Conservation (phyloP, 2,113 vertebrate genomes). For the Protobothrops flavoviridis region DNA sequence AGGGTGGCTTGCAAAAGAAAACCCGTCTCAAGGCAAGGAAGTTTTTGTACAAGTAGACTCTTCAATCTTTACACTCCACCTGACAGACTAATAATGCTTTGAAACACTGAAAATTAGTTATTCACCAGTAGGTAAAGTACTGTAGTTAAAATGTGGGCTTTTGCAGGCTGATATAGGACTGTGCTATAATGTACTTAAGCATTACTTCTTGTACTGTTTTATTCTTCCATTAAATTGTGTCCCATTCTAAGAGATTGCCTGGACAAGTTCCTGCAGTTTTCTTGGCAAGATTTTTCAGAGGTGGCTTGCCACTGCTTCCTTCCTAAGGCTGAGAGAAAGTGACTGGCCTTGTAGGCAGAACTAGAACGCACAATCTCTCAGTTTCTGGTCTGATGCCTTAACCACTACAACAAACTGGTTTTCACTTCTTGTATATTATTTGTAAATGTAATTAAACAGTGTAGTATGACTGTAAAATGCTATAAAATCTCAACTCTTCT, state of each 20-base stretch:
- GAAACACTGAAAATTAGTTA: not conserved
- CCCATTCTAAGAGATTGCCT: not conserved
- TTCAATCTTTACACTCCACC: not conserved
- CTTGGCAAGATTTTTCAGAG: not conserved
- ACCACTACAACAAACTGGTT: not conserved
- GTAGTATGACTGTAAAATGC: not conserved
- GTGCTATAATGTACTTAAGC: not conserved
- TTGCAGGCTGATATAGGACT: not conserved
- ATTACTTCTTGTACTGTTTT: not conserved
- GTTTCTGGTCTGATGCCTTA: not conserved
- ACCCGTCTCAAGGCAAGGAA: not conserved
- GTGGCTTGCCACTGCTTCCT: not conserved
- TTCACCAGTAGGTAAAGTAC: not conserved
- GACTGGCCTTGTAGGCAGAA: not conserved
- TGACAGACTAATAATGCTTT: not conserved
- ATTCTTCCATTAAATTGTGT: not conserved
- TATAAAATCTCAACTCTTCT: not conserved
- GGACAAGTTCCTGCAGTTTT: not conserved
- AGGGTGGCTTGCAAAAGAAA: not conserved
- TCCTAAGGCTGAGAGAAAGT: not conserved
- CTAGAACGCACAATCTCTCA: not conserved
- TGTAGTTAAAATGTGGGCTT: not conserved
- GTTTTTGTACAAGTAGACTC: not conserved
- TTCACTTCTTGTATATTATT: not conserved
- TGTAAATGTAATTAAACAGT: not conserved